phyloP scores from a whole-genome alignment of 2,888 invertebrate genomes.

The Drosophila ezoana region DNA sequence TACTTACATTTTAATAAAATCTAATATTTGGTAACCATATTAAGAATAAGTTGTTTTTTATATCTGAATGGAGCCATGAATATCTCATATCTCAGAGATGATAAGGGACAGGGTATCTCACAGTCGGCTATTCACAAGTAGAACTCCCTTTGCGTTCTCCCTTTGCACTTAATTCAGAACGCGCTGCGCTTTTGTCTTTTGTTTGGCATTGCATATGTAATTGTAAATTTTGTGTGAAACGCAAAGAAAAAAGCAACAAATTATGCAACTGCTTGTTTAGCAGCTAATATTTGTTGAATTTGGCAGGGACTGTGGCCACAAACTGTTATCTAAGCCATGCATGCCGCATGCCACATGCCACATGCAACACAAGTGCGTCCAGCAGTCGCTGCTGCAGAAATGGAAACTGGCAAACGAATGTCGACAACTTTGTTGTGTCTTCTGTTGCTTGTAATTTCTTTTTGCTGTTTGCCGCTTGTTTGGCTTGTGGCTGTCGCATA shows the following conservation, averaged over 20 bases:
- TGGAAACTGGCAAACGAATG: slow-evolving; percentile 46
- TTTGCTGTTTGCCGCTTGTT: slow-evolving; percentile 66
- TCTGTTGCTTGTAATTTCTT: slow-evolving; percentile 61
- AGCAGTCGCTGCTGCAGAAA: slow-evolving; percentile 16
- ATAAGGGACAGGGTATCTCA: not conserved
- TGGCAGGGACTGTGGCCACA: slow-evolving; percentile 33
- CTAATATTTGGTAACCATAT: too few species aligned
- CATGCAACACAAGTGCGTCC: slow-evolving; percentile 9
- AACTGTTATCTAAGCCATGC: slow-evolving; percentile 50
- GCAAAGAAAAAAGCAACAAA: slow-evolving; percentile 2
- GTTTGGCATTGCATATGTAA: slow-evolving; percentile 66
- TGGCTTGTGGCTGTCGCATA: slow-evolving; percentile 62
- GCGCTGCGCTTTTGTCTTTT: slow-evolving; percentile 39
- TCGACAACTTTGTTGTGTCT: slow-evolving; percentile 66
- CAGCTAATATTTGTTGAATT: slow-evolving; percentile 57
- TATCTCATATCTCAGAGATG: too few species aligned
- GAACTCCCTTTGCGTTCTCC: not conserved
- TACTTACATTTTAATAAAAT: too few species aligned
- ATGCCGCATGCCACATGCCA: slow-evolving; percentile 10
- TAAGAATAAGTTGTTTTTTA: too few species aligned
- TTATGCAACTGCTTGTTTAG: slow-evolving; percentile 48
- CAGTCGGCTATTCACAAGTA: not conserved
- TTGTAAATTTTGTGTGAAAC: slow-evolving; percentile 53
- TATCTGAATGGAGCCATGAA: too few species aligned
- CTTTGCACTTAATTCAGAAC: slow-evolving; percentile 46